Percentiles rank a stretch among this genome's conserved stretches.
These are phyloP conservation scores for Diprion similis DNA, from an alignment of 1,140 invertebrate genomes.

Conservation along the genomic window DNA sequence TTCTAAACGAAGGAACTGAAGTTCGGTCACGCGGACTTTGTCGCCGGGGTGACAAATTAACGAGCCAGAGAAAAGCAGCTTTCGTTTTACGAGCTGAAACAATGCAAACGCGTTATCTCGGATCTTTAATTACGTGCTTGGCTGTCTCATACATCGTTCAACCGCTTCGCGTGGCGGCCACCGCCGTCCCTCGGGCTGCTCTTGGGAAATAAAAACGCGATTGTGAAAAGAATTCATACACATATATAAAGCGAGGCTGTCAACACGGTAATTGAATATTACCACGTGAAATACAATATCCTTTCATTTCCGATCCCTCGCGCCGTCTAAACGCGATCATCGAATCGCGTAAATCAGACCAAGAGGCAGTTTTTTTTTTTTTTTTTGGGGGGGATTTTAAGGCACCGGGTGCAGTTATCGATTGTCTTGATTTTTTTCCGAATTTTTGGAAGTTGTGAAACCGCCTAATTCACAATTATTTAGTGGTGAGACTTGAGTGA, in stretches of 20 bases:
- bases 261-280: not conserved
- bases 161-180: not conserved
- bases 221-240: too few species aligned
- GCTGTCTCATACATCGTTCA: conserved; percentile 7
- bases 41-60: not conserved
- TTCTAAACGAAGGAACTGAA: too few species aligned
- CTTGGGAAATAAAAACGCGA: not conserved
- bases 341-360: too few species aligned
- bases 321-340: not conserved
- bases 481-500: too few species aligned
- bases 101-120: not conserved
- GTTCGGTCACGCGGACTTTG: not conserved
- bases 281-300: conserved; percentile 3
- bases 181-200: not conserved
- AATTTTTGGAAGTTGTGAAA: not conserved
- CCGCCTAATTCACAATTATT: too few species aligned
- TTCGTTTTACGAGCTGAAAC: not conserved
- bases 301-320: not conserved
- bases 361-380: not conserved
- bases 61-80: not conserved
- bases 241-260: not conserved
- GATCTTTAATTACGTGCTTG: conserved; percentile 5
- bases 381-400: not conserved
- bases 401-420: not conserved
- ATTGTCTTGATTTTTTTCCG: not conserved